Conservation (phyloP, 2,113 vertebrate species). For the Mesoclemmys tuberculata region DNA sequence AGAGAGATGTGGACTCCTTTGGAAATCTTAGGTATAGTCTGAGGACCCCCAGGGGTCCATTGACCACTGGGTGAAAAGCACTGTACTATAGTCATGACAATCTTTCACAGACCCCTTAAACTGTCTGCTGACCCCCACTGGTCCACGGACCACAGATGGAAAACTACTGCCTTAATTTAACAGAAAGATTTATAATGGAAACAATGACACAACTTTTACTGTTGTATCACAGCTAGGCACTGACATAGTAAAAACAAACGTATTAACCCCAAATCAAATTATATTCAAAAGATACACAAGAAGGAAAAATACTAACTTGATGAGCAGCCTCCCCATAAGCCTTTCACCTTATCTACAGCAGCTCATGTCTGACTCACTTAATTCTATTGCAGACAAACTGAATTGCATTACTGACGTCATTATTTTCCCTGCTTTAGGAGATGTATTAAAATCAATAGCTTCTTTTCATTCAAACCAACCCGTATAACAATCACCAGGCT, state of each 20-base stretch:
- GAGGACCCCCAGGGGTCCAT: not conserved
- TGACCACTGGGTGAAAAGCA: not conserved
- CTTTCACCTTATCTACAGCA: not conserved
- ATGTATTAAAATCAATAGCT: constrained; percentile 17
- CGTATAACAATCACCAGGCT: fast-evolving
- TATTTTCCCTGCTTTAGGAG: not conserved
- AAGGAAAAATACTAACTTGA: not conserved
- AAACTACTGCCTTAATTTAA: not conserved
- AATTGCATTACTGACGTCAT: constrained; percentile 56
- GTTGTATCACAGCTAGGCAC: not conserved
- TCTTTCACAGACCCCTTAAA: not conserved
- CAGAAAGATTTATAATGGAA: not conserved
- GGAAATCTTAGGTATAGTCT: not conserved
- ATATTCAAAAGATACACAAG: not conserved
- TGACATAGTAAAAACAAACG: not conserved
- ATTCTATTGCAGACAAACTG: constrained; percentile 28
- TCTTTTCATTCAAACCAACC: not conserved
- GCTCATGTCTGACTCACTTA: constrained; percentile 12
- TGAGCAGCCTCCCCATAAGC: not conserved
- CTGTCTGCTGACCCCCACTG: not conserved
- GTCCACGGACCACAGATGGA: not conserved
- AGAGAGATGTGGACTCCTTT: not conserved
- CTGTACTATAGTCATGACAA: not conserved
- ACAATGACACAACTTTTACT: not conserved
- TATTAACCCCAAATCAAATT: not conserved